A percentile compares a stretch with the other conserved stretches of the same genome.
phyloP scores from a whole-genome alignment of 2,797 vertebrate species.

The Coregonus sp. region DNA sequence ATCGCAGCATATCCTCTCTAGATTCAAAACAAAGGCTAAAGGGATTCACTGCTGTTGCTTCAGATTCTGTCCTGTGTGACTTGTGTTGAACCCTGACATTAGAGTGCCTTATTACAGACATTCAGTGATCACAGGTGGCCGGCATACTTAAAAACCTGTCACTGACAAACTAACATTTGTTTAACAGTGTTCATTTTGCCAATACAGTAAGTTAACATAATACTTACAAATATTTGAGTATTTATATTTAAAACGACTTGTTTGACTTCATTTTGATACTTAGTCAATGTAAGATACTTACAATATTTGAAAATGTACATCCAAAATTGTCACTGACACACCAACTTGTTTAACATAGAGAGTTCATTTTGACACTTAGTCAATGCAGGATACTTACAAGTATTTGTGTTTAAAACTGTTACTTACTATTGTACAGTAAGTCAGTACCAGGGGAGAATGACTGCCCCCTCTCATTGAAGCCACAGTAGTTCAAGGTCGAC shows the following conservation, averaged over 20 bases:
- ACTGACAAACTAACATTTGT: neutral
- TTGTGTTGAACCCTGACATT: neutral
- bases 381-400: no score
- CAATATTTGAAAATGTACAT: neutral
- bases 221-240: neutral
- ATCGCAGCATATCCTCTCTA: conserved; percentile 16
- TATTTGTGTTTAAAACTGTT: no score
- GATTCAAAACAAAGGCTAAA: conserved; percentile 23
- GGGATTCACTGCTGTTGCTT: conserved; percentile 13
- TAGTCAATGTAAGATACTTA: no score
- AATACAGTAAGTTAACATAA: neutral
- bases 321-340: neutral
- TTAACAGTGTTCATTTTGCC: neutral
- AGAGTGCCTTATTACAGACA: neutral
- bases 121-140: neutral
- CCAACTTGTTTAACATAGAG: neutral
- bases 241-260: neutral
- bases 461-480: no score
- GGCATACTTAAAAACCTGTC: neutral
- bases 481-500: no score
- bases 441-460: no score
- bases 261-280: no score
- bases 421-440: no score
- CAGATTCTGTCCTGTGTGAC: conserved; percentile 2
- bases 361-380: no score